Evolutionary conservation across 2,888 invertebrate genomes (phyloP).

Genomic region (Prosapia bicincta): DNA sequence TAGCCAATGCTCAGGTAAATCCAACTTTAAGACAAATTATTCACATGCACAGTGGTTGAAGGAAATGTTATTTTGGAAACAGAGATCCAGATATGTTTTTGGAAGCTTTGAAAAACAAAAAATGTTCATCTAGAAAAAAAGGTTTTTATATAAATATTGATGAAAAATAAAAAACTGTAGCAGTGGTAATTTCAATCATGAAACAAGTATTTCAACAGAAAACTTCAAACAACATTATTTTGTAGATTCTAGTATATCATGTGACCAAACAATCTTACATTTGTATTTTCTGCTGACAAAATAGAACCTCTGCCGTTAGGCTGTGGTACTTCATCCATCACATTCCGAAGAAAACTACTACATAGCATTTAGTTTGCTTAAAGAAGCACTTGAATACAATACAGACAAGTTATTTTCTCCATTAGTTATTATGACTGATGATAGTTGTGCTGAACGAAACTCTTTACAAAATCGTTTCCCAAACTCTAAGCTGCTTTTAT

Average conservation of each 20-base stretch:
- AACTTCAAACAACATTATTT: conserved; percentile 9
- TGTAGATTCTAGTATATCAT: conserved; percentile 13
- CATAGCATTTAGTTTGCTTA: conserved; percentile 6
- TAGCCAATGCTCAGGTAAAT: conserved; percentile 17
- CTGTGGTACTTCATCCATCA: conserved; percentile 15
- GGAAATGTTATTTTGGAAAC: not conserved
- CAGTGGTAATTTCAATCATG: conserved; percentile 10
- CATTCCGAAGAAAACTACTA: conserved; percentile 11
- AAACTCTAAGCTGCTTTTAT: conserved; percentile 9
- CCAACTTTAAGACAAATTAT: conserved; percentile 14
- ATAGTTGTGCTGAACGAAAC: conserved; percentile 15
- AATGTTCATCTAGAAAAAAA: not conserved
- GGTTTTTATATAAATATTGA: conserved; percentile 5
- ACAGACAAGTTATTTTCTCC: conserved; percentile 8
- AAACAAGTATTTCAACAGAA: conserved; percentile 13
- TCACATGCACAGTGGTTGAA: conserved; percentile 8
- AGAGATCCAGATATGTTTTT: conserved; percentile 10
- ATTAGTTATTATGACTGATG: conserved; percentile 15
- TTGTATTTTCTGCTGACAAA: conserved; percentile 16
- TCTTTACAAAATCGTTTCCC: conserved; percentile 9
- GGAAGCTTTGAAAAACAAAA: conserved; percentile 9
- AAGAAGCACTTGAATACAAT: conserved; percentile 8
- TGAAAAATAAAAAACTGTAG: conserved; percentile 13
- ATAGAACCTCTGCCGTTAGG: conserved; percentile 14
- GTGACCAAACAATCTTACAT: conserved; percentile 12